Base-by-base conservation (phyloP, 2,888 invertebrate genomes). In the Amphipoea oculea region DNA sequence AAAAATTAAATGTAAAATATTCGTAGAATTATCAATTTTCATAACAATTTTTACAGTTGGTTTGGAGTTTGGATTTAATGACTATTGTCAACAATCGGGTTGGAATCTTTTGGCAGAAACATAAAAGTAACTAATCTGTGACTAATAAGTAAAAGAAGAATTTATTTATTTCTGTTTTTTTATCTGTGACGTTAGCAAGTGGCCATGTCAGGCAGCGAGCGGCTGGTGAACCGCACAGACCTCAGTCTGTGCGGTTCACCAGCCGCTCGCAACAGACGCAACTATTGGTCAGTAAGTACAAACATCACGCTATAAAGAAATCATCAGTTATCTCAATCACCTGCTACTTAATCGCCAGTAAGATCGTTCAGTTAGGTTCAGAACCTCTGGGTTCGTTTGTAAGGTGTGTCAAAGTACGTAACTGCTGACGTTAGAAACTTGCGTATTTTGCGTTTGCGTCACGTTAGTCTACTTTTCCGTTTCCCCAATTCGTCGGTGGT, bases 401-500 rank as follows among this genome's bases (percentile, higher is more conserved):
- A 7, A 75, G 45, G 2, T 45, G 20, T 40, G 40, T 48, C n/a
- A n/a, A 14, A 75, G 48, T 62, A 36, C 20, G 0, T 42, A 20
- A n/a, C 20, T 63, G 83, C 23, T 42, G 51, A 54, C 51, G 40
- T 2, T 40, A 17, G 36, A 36, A 36, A 40, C 67, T 40, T 36
- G n/a, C 23, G 23, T 62, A 23, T 54, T n/a, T 36, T 14, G 12
- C n/a, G 42, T 67, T 66, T 45, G 75, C 45, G 40, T 76, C 23
- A 51, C 48, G 23, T 42, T 29, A 14, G 6, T 6, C 12, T n/a
- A 45, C n/a, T 70, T 77, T 69, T 62, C 81, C n/a, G 66, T 77
- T 69, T 66, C 81, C 60, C 70, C 45, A 66, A 29, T 23, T 40
- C 17, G 36, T 20, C 40, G 17, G 36, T 17, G 42, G 36, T 66